Evolutionary conservation across 2,113 vertebrate species (phyloP), one percentile per base, ranked within the genome.

Genomic region (Hiodon tergisus): DNA sequence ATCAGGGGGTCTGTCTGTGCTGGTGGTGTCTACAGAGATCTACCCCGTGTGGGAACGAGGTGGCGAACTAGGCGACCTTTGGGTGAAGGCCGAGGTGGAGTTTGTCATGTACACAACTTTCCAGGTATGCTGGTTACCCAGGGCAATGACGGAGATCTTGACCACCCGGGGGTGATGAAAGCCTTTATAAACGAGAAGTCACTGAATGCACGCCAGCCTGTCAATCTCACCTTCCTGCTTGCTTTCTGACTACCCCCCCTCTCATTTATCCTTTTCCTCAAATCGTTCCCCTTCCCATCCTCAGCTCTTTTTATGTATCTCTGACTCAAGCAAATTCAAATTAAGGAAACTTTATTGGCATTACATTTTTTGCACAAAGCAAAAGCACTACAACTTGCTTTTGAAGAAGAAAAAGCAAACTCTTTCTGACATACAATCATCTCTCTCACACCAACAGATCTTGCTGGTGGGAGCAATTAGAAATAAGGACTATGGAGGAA

Each of bases 61-160:
- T 0, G 95, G 95, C 0, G 89, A 94, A 46, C 82, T 93, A 54
- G 95, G 94, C 0, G 87, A 89, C 31, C 80, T 76, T 72, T 98
- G 96, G 96, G 87, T 98, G 69, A 93, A 94, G 60, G 94, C 95
- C n/a, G 92, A 89, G 73, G 90, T 94, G 72, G 84, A 92, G 7
- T 87, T 98, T 73, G 80, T 31, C 0, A 65, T 87, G 13, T 3
- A 60, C 0, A 62, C 13, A 5, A 69, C 77, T 14, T 98, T 97
- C 80, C 85, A 88, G 87, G 96, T 97, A 73, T 63, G 70, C 71
- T 2, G 9, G 9, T 16, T 1, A 31, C 31, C 31, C 31, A 31
- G 31, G 31, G 31, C 31, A 31, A 31, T 31, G 31, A 10, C 50
- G 68, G 46, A 11, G 31, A 9, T 47, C 55, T 13, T 31, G 31